Conservation (phyloP, 2,797 vertebrate genomes). For the Parauchenoglanis ngamensis region DNA sequence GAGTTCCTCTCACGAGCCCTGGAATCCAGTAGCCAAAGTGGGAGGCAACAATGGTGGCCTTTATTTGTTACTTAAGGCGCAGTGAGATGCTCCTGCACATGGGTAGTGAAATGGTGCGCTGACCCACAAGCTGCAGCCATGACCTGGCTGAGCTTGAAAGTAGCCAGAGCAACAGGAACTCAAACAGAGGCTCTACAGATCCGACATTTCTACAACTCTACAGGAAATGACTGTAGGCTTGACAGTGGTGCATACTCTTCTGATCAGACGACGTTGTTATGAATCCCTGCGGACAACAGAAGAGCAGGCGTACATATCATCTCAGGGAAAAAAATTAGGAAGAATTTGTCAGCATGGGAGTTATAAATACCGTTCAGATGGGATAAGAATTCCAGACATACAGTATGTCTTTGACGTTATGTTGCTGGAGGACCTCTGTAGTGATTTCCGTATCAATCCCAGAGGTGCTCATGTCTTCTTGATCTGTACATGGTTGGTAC, state of each 20-base stretch:
- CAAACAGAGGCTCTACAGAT: background rate
- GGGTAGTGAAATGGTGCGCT: slow-evolving; percentile 37
- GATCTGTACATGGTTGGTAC: background rate
- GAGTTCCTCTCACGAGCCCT: slow-evolving; percentile 58
- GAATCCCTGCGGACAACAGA: slow-evolving; percentile 27
- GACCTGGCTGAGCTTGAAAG: slow-evolving; percentile 45
- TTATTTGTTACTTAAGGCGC: slow-evolving; percentile 58
- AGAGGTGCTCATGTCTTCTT: background rate
- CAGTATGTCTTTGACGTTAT: background rate
- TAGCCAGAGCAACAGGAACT: slow-evolving; percentile 31
- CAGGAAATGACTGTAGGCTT: background rate
- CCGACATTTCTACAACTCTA: background rate
- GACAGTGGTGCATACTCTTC: slow-evolving; percentile 22
- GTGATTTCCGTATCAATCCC: background rate
- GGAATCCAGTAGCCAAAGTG: slow-evolving; percentile 49
- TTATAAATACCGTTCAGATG: background rate
- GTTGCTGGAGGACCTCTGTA: background rate
- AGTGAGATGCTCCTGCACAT: slow-evolving; percentile 43
- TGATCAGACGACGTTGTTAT: slow-evolving; percentile 35
- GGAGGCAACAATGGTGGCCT: slow-evolving; percentile 58
- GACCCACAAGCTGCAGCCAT: slow-evolving; percentile 47
- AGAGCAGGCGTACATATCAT: background rate
- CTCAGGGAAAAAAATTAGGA: slow-evolving; percentile 22
- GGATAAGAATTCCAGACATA: background rate
- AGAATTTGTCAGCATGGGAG: slow-evolving; percentile 33